phyloP scores from a whole-genome alignment of 2,797 vertebrate genomes.

The Rhincodon typus region DNA sequence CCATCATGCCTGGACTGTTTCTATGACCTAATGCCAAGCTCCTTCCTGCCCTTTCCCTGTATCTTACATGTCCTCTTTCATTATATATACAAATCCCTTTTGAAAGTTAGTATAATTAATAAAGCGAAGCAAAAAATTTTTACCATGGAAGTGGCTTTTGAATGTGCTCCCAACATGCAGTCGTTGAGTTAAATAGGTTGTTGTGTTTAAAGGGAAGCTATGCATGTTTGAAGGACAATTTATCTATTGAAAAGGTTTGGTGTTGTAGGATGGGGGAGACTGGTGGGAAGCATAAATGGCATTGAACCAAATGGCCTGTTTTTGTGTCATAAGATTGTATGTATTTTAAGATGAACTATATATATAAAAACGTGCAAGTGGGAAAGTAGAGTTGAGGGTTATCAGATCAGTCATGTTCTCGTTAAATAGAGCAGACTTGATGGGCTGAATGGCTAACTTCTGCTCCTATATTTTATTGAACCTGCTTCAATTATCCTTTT shows the following conservation, averaged over 20 bases:
- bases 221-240: too few relatives aligned
- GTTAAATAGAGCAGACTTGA: too few relatives aligned
- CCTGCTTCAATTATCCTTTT: background rate
- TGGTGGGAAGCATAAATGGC: background rate
- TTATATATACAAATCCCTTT: background rate
- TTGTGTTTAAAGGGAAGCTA: background rate
- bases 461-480: background rate
- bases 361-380: too few relatives aligned
- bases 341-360: too few relatives aligned
- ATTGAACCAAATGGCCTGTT: background rate
- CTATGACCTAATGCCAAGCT: too few relatives aligned
- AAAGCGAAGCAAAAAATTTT: background rate
- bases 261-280: background rate
- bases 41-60: background rate
- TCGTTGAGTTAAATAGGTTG: background rate
- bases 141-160: background rate
- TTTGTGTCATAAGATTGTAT: background rate
- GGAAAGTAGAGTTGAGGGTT: too few relatives aligned
- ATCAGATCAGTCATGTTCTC: too few relatives aligned
- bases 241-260: too few relatives aligned
- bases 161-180: background rate
- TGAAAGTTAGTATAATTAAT: background rate
- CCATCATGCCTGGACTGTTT: background rate
- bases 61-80: background rate
- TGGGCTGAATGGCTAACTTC: too few relatives aligned